Base-by-base conservation (phyloP, 2,113 vertebrate genomes). In the Felis chaus region DNA sequence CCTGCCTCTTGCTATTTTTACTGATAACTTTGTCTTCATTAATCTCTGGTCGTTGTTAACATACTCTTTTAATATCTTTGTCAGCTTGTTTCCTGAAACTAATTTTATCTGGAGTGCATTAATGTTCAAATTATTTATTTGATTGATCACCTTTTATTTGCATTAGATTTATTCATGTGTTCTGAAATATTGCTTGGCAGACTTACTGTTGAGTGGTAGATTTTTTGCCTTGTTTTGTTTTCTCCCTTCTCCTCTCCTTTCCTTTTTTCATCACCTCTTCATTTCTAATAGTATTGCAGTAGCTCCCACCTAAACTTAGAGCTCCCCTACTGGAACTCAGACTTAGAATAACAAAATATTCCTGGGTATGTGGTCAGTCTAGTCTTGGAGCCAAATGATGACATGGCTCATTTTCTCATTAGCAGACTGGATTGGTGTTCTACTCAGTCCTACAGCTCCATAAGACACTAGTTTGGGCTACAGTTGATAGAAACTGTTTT, bases 21-120 rank as follows among this genome's bases (percentile, higher is more conserved):
- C 48, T 79, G 33, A 31, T 63, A 53, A 48, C 68, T 93, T 87
- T 94, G 15, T 48, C 48, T 90, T 61, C 31, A 33, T 71, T 94
- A 57, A 69, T 91, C 21, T 91, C 48, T 91, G 81, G 25, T 14
- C 55, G 19, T 61, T 50, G 7, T 82, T 92, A 88, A 57, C 4
- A 23, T 48, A 29, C 36, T 80, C 45, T 91, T 94, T 74, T 71
- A 63, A 94, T 33, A 71, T 78, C 31, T 97, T 61, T 97, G 39
- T 53, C 81, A 81, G 53, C 53, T 55, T 95, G 13, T 87, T 92
- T 80, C 48, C 65, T 87, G 39, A 80, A 86, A 69, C 61, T 73
- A 74, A 45, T 83, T 91, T 95, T 13, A 71, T 71, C 45, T 61
- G 6, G 13, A 65, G 36, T 31, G 10, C 8, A 82, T 78, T 69